phyloP scores from a whole-genome alignment of 2,888 invertebrate genomes.

The Thymelicus sylvestris region DNA sequence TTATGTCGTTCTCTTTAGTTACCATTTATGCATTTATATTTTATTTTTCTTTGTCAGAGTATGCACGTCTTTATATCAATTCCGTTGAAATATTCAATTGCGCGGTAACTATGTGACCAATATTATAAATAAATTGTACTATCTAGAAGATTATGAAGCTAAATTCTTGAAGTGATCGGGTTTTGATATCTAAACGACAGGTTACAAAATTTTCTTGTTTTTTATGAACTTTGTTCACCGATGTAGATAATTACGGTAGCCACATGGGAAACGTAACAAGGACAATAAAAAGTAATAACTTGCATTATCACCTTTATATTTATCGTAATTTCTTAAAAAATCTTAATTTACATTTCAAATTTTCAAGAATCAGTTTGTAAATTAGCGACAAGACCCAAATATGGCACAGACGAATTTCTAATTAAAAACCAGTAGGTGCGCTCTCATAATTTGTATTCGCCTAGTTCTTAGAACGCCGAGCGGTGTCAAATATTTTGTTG shows the following conservation, averaged over 20 bases:
- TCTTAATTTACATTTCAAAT: not conserved
- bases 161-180: too few relatives aligned
- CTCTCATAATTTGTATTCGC: slow-evolving; percentile 22
- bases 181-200: too few relatives aligned
- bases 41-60: slow-evolving; percentile 21
- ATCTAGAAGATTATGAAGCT: too few relatives aligned
- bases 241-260: too few relatives aligned
- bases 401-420: slow-evolving; percentile 19
- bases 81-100: too few relatives aligned
- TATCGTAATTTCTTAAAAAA: not conserved
- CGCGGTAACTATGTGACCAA: not conserved
- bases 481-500: slow-evolving; percentile 41
- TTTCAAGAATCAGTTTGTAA: slow-evolving; percentile 7
- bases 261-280: too few relatives aligned
- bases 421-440: slow-evolving; percentile 19
- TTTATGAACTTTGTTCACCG: too few relatives aligned
- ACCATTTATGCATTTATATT: slow-evolving; percentile 4
- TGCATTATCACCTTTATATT: not conserved
- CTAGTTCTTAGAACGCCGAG: slow-evolving; percentile 35
- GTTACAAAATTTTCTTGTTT: too few relatives aligned
- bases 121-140: too few relatives aligned
- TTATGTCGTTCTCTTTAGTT: not conserved
- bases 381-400: slow-evolving; percentile 13
- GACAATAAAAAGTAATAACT: not conserved
- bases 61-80: too few relatives aligned